Base-by-base conservation (phyloP, 2,113 vertebrate genomes). In the Alethe castanea region DNA sequence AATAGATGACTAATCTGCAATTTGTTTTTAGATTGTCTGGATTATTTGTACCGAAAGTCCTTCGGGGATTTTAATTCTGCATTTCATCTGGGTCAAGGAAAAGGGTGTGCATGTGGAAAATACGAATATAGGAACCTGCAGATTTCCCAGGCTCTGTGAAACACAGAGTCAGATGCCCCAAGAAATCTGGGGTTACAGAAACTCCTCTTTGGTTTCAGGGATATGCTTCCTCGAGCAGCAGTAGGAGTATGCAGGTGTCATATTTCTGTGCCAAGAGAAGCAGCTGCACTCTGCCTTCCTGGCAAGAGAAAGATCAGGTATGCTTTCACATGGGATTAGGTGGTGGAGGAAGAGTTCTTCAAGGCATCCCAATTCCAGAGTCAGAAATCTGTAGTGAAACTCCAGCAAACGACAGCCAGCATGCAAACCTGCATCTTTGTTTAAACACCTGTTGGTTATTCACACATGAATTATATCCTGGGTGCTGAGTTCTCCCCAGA, bases 361-460 rank as follows among this genome's bases (percentile, higher is more conserved):
- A 26, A 59, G 35, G 8, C 33, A 83, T 31, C 16, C 14, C 38
- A 66, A 8, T 70, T 52, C 72, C 44, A 40, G 22, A 5, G 13
- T 74, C 44, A 90, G 81, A 88, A 70, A 42, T 53, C 24, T 5
- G 1, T 47, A 56, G 12, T 24, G 71, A 74, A 78, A 38, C 47
- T 60, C 29, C n/a, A 60, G 20, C 64, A 60, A 60, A 38, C 10
- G 48, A 36, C n/a, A 77, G 19, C 71, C 85, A 80, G 47, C 28
- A 5, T 31, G 64, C 29, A 90, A 77, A 81, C 12, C 18, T 44
- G 29, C 6, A 23, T 33, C 65, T 70, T 62, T 90, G 57, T 53
- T 45, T 57, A 79, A 90, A 56, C 97, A 97, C 96, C 96, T 98
- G 97, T 57, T 95, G 52, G 53, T 11, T 36, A 12, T 50, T 78